Percentiles rank a stretch among this genome's conserved stretches.
Conservation (phyloP, 2,797 vertebrate species). For the Rhinatrema bivittatum region DNA sequence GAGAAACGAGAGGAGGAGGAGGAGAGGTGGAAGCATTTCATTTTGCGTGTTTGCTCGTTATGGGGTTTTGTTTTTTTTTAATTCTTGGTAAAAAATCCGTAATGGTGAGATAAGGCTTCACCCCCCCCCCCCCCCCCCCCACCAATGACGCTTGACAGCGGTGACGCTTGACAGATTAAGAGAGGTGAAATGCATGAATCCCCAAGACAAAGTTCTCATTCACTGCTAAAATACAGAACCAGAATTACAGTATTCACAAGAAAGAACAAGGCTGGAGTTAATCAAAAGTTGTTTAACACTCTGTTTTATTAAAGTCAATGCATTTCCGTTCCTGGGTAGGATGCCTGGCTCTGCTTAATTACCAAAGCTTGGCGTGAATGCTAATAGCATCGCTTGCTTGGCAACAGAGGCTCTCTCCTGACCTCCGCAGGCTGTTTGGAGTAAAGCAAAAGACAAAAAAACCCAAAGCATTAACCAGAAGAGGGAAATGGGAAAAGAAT, state of each 20-base stretch:
- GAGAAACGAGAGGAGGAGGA: neutral
- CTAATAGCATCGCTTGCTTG: constrained; percentile 25
- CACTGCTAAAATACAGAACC: constrained; percentile 33
- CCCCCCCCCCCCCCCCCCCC: constrained; percentile 10
- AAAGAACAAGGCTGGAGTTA: constrained; percentile 57
- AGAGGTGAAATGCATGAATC: too few species aligned
- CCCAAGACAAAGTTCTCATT: constrained; percentile 23
- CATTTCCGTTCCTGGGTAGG: constrained; percentile 54
- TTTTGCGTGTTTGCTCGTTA: constrained; percentile 10
- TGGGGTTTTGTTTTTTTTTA: constrained; percentile 16
- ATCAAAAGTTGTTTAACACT: constrained; percentile 59
- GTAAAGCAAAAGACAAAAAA: constrained; percentile 8
- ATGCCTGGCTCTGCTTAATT: constrained; percentile 53
- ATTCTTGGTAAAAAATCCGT: constrained; percentile 16
- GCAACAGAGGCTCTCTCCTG: constrained; percentile 55
- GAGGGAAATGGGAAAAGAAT: too few species aligned
- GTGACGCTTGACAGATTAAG: too few species aligned
- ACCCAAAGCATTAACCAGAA: too few species aligned
- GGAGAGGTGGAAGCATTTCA: neutral
- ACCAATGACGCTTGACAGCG: too few species aligned
- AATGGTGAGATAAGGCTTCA: constrained; percentile 10
- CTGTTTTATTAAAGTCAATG: constrained; percentile 59
- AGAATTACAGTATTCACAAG: constrained; percentile 47
- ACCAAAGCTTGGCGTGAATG: constrained; percentile 48
- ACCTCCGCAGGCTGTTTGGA: constrained; percentile 56